Base-by-base conservation (phyloP, 2,888 invertebrate species). In the Harpalus rubripes region DNA sequence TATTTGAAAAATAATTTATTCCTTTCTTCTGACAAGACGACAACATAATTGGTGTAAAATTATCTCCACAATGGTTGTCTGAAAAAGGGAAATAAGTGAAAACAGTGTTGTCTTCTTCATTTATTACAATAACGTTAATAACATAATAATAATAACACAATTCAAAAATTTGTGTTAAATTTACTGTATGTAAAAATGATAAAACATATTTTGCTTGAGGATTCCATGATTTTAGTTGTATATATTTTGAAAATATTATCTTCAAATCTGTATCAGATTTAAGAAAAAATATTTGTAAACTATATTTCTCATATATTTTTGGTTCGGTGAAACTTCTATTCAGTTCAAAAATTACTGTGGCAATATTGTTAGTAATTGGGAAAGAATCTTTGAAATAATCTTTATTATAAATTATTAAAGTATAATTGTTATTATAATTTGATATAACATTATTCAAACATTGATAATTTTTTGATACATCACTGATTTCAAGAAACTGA, bases 81-180 rank as follows among this genome's bases (percentile, higher is more conserved):
- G 52, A n/a, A 74, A 63, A 82, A 1, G 82, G 82, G 39, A 74
- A 82, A 74, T 82, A 82, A 15, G 82, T 74, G 32, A 7, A 72
- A 41, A 82, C 18, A 7, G 1, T 44, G 22, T 32, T 22, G 5
- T 56, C 68, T 68, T 81, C 61, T 68, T 81, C 61, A 26, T 72
- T n/a, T 7, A 82, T 18, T 39, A 82, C 6, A 22, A 81, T 68
- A 0, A 80, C 44, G 39, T 82, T 82, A 32, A 74, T 7, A 41
- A 82, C 58, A 72, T 63, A 59, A 72, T 82, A 74, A n/a, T 59
- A 58, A 41, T 68, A 72, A 59, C 82, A 74, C 8, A 74, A 32
- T 74, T 82, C 59, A 74, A 82, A 82, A 7, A 82, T 12, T 18
- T n/a, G 15, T 10, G 10, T 82, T 59, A 39, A 7, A 74, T 82